Base-by-base conservation (phyloP, 2,888 invertebrate species). In the Pelosia muscerda region DNA sequence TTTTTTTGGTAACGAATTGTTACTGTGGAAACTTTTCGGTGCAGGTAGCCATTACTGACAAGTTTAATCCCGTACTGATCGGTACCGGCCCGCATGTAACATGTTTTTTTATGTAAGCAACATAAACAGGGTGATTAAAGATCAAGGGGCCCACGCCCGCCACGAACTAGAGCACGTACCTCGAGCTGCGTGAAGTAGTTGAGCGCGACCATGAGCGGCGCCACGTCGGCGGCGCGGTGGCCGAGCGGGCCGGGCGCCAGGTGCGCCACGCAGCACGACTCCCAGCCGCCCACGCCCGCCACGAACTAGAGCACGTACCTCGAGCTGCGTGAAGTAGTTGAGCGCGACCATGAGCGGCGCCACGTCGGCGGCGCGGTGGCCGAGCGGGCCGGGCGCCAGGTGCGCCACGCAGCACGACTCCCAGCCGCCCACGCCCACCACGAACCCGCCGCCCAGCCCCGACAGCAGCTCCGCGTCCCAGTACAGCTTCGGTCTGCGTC, bases 131-230 rank as follows among this genome's bases (percentile, higher is more conserved):
- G n/a, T n/a, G n/a, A n/a, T n/a, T n/a, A n/a, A n/a, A n/a, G n/a
- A n/a, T n/a, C n/a, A n/a, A n/a, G n/a, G n/a, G n/a, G n/a, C n/a
- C n/a, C n/a, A n/a, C 6, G 28, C 28, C 34, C 34, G 1, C 34
- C 34, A 34, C 38, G 38, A 0, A 15, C 38, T 38, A 15, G 55
- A 25, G 5, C n/a, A 25, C 10, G 0, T 86, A 97, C 97, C 95
- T 98, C 98, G 0, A 97, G 95, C 90, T 98, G 98, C 10, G 96
- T 97, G 81, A 98, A 96, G 93, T 98, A 99, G 92, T 98, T 97
- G 75, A 98, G 94, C 75, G 97, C 97, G 38, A 98, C 96, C 79
- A 96, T 91, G 34, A 98, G 92, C 63, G 97, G 96, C 13, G 98
- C 97, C 53, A 97, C 89, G 84, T 97, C 97, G 90, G 86, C 96